Percentiles rank a stretch among this genome's conserved stretches.
These are phyloP conservation scores for Acinonyx jubatus DNA, from an alignment of 2,113 vertebrate species.

Conservation along the genomic window DNA sequence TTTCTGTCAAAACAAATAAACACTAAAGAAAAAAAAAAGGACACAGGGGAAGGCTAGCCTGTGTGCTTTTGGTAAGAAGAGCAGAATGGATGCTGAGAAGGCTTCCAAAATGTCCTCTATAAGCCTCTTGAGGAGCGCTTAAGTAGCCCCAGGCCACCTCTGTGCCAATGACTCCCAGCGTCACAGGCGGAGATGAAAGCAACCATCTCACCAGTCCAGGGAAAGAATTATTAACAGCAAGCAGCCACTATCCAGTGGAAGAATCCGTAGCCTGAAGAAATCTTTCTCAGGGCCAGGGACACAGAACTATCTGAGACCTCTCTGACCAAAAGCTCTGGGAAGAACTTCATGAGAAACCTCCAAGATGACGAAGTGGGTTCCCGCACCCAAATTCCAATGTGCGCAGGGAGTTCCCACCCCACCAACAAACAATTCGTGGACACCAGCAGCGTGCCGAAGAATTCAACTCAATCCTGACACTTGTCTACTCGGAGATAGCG, in stretches of 20 bases:
- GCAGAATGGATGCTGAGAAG: not conserved
- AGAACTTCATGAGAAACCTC: not conserved
- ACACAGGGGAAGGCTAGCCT: not conserved
- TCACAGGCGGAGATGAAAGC: not conserved
- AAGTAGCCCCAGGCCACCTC: not conserved
- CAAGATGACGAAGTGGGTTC: not conserved
- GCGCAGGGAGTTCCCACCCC: not conserved
- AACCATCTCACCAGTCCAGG: not conserved
- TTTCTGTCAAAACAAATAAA: too few species aligned
- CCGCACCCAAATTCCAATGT: not conserved
- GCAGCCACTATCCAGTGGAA: not conserved
- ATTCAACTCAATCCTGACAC: not conserved
- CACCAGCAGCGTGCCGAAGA: not conserved
- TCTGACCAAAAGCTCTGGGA: not conserved
- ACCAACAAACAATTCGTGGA: not conserved
- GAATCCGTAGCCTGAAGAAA: not conserved
- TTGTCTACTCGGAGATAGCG: not conserved
- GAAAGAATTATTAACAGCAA: not conserved
- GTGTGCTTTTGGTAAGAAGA: not conserved
- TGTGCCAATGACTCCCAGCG: not conserved
- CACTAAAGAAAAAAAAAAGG: too few species aligned
- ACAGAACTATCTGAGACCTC: not conserved
- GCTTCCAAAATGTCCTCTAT: not conserved
- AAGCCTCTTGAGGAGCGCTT: not conserved
- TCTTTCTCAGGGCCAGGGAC: not conserved